phyloP scores from a whole-genome alignment of 2,113 vertebrate genomes.

The Cyanocitta stelleri region DNA sequence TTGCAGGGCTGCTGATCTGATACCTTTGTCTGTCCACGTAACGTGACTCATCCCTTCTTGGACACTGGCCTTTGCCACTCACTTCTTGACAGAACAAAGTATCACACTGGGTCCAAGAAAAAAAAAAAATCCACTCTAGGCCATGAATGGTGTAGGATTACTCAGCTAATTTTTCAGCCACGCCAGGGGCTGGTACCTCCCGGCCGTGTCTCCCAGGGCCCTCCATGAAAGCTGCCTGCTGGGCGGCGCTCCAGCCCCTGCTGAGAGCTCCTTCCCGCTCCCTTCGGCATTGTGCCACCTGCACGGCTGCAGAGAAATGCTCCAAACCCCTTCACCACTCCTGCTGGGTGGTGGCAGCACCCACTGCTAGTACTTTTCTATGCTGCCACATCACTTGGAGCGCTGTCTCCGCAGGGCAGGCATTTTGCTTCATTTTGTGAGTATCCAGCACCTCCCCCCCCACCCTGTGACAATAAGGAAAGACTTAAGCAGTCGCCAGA shows the following conservation, averaged over 20 bases:
- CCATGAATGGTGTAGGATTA: background rate
- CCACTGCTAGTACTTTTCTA: background rate
- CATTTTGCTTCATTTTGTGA: background rate
- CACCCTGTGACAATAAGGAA: background rate
- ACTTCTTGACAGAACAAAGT: background rate
- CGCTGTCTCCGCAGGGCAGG: background rate
- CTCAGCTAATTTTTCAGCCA: background rate
- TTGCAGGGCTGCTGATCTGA: background rate
- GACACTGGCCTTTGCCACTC: background rate
- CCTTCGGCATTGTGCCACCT: background rate
- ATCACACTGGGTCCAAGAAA: background rate
- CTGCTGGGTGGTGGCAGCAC: background rate
- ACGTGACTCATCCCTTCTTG: background rate
- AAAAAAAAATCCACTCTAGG: background rate
- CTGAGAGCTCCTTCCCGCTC: background rate
- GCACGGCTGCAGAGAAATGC: background rate
- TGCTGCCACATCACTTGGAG: background rate
- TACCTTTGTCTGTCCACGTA: background rate
- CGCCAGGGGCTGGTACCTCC: background rate
- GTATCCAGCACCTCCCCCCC: background rate
- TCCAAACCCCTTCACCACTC: background rate
- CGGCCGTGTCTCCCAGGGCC: fast-evolving
- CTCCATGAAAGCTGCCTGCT: background rate
- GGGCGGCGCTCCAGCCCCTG: background rate
- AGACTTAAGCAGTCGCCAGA: background rate